A percentile compares a stretch with the other conserved stretches of the same genome.
phyloP scores from a whole-genome alignment of 37 sponge, comb jelly and placozoan genomes.

The Agelas oroides region DNA sequence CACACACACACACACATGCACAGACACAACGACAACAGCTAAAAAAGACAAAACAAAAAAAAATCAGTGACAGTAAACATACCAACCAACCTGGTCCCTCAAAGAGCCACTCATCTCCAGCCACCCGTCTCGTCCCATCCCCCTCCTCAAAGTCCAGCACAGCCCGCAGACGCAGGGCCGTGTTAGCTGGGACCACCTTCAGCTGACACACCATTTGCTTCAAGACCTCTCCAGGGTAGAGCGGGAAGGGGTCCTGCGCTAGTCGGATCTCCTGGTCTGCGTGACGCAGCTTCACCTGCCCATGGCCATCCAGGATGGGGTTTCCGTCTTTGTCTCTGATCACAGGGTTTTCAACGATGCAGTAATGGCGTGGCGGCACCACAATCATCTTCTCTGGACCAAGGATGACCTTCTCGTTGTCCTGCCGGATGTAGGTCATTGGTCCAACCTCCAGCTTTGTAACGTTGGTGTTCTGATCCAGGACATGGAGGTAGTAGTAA shows the following conservation, averaged over 20 bases:
- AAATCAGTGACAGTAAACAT: neutral
- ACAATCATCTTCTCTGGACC: conserved; percentile 99
- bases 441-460: conserved; percentile 92
- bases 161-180: conserved; percentile 94
- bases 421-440: conserved; percentile 98
- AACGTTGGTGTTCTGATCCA: conserved; percentile 98
- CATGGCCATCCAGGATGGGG: conserved; percentile 78
- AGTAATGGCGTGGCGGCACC: conserved; percentile 97
- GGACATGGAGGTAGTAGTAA: conserved; percentile 97
- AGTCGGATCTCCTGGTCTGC: conserved; percentile 98
- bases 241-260: conserved; percentile 98
- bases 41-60: neutral
- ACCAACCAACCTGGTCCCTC: conserved; percentile 93
- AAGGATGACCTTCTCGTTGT: conserved; percentile 98
- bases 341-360: conserved; percentile 97
- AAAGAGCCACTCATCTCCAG: conserved; percentile 99
- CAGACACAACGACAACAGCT: no score
- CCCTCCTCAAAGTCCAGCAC: conserved; percentile 93
- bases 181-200: conserved; percentile 95
- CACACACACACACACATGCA: no score
- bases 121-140: conserved; percentile 80
- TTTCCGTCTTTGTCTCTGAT: conserved; percentile 77
- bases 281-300: conserved; percentile 95
- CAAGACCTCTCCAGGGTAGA: conserved; percentile 95
- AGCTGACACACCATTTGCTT: conserved; percentile 89